Base-by-base conservation (phyloP, 2,888 invertebrate species). In the Lamproptera curius region DNA sequence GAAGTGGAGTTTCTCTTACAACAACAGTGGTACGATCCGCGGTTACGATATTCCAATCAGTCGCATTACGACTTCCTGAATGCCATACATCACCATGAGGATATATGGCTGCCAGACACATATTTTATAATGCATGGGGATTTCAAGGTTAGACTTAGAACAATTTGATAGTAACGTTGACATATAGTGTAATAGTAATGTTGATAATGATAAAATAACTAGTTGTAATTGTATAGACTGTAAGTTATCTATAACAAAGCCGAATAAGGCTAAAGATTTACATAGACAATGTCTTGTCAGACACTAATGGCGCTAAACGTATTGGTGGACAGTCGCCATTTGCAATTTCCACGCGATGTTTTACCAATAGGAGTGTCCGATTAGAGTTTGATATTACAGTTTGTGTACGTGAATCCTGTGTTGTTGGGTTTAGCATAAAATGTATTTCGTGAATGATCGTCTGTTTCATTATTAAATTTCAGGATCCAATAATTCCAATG, bases 51-150 rank as follows among this genome's bases (percentile, higher is more conserved):
- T 88, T 94, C 94, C 69, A 96, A 96, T 85, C 94, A 94, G 78
- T 95, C 95, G 62, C 91, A 92, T 70, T 95, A 94, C 89, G 94
- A 94, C 70, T 96, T 92, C 84, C 90, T 97, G 66, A 97, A 97
- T 87, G 97, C 96, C 58, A 94, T 97, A 70, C 96, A 96, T 80
- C 97, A 97, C 79, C 94, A 96, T 90, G 93, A 95, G 75, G 93
- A 95, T 73, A 94, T 97, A 75, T 97, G 96, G 97, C 90, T 96
- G 67, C 97, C 97, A 55, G 97, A 97, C 88, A 97, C 96, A 50
- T 97, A 97, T 82, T 97, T 97, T 89, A 96, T 97, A 79, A 97
- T 97, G 94, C 97, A 97, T 85, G 97, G 97, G 56, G 97, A 97
- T 87, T 97, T 97, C 87, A 96, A 97, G 82, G 87, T 87, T 55